Percentiles rank a stretch among this genome's conserved stretches.
Conservation (phyloP, 2,113 vertebrate species). For the Spizaetus ornatus region DNA sequence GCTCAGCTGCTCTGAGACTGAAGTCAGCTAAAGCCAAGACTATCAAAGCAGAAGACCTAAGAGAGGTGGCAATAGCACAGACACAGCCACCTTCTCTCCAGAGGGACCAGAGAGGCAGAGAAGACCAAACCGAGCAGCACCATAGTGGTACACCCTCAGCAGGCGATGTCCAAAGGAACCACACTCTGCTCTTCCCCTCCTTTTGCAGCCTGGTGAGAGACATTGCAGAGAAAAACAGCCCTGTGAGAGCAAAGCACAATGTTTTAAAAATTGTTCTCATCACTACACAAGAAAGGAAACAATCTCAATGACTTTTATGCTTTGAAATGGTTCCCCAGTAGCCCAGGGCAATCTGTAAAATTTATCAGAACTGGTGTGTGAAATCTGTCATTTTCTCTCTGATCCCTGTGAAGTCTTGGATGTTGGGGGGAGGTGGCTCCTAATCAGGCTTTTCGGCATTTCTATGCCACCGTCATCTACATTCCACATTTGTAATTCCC, state of each 20-base stretch:
- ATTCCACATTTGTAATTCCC: background rate
- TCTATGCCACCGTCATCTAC: background rate
- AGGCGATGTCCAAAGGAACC: background rate
- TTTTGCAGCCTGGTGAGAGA: background rate
- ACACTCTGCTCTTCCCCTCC: background rate
- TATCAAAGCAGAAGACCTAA: background rate
- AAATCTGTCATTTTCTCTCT: background rate
- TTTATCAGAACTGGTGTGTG: slow-evolving; percentile 7
- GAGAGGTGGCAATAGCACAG: background rate
- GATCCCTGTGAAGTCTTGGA: background rate
- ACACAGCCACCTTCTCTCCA: background rate
- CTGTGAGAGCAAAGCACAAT: background rate
- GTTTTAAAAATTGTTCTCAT: background rate
- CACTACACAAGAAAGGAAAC: background rate
- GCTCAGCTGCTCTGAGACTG: background rate
- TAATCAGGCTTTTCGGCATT: background rate
- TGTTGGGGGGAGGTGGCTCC: background rate
- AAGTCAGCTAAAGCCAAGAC: background rate
- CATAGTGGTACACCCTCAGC: background rate
- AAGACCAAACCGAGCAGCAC: background rate
- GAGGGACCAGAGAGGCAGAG: background rate
- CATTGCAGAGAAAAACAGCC: background rate
- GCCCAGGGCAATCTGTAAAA: slow-evolving; percentile 1
- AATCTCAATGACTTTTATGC: background rate
- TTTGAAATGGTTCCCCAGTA: slow-evolving; percentile 13